Evolutionary conservation across 2,888 invertebrate genomes (phyloP), one percentile per base, ranked within the genome.

Genomic region (Drosophila yooni): DNA sequence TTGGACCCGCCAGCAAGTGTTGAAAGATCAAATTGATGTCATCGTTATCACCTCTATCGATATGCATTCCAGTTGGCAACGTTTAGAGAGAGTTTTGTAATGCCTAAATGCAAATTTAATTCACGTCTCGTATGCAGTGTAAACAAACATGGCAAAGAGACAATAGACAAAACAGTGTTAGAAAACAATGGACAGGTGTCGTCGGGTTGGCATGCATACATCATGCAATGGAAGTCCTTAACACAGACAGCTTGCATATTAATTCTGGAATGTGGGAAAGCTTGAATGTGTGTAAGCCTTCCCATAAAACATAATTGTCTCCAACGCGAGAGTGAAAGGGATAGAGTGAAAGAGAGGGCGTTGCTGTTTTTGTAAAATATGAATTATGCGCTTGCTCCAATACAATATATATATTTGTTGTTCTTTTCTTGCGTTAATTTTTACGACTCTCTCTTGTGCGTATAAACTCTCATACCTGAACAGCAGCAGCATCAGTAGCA

Each of bases 371-470:
- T 69, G 69, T 70, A 62, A 72, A 78, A 79, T 76, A 78, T 83
- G 84, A 88, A 81, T 81, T 84, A 81, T 82, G 79, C 74, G 77
- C 84, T 76, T 76, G 76, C 80, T 83, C 74, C 70, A 73, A 59
- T 59, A 48, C 69, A 74, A 62, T n/a, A 48, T 27, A 15, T 60
- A 69, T 59, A 15, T 40, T 36, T 33, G 10, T 25, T 21, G 51
- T 66, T 52, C 59, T 78, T 29, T 59, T 59, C 34, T 63, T 63
- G 61, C 40, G 53, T 67, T 76, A 74, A 88, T 85, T 79, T 71
- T 66, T 70, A 70, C 63, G 46, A 29, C 53, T 64, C 57, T 64
- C 51, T 64, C 51, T 61, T 70, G 52, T 59, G 59, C 58, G 73
- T 72, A 31, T 59, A 33, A 15, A 34, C 51, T 63, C 43, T 65